Evolutionary conservation across 2,797 vertebrate genomes (phyloP).

Genomic region (Leucoraja ocellata): DNA sequence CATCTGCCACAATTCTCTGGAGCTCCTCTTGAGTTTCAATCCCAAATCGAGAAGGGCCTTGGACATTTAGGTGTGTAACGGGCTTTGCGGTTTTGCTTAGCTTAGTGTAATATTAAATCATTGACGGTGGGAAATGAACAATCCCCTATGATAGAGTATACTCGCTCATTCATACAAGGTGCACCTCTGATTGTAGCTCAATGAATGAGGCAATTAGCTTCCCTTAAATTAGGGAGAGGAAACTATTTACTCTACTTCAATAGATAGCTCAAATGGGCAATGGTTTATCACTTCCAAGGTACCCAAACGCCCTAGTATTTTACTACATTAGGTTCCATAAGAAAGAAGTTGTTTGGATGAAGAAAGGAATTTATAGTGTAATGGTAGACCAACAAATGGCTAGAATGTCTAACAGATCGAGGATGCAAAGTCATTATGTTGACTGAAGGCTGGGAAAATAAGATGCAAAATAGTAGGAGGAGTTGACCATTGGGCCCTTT

Average conservation of each 20-base stretch:
- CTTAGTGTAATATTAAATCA: not conserved
- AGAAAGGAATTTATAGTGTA: not conserved
- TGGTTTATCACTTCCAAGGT: not conserved
- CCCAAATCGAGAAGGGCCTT: not conserved
- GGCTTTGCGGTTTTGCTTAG: not conserved
- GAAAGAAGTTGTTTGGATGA: not conserved
- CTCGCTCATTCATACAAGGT: not conserved
- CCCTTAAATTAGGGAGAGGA: not conserved
- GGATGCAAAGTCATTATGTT: not conserved
- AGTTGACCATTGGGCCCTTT: too few species aligned
- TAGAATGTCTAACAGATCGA: not conserved
- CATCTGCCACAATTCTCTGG: not conserved
- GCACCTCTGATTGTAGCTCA: not conserved
- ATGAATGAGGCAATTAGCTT: not conserved
- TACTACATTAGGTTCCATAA: not conserved
- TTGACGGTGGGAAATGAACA: not conserved
- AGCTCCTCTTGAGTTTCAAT: not conserved
- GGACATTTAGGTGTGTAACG: not conserved
- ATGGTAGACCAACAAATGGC: too few species aligned
- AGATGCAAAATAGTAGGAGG: too few species aligned
- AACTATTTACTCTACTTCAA: not conserved
- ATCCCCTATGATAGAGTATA: not conserved
- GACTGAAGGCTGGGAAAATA: too few species aligned
- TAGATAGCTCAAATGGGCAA: not conserved
- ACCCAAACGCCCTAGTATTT: not conserved